phyloP scores from a whole-genome alignment of 2,113 vertebrate species.

The Coptodon bakossiorum region DNA sequence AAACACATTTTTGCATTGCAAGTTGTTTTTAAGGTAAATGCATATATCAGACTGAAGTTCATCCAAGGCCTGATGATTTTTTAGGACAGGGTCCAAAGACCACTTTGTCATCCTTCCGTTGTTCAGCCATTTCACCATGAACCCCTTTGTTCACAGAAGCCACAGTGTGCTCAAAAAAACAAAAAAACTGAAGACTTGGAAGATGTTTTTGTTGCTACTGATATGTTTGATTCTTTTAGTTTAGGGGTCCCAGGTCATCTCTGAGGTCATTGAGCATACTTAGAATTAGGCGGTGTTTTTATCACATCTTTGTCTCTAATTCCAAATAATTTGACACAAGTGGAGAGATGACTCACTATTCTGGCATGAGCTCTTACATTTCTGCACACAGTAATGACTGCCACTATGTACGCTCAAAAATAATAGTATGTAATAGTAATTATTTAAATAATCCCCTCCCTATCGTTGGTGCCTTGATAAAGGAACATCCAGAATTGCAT shows the following conservation, averaged over 20 bases:
- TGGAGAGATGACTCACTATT: not conserved
- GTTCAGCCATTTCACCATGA: too few species aligned
- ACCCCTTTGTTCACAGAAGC: too few species aligned
- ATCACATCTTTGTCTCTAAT: not conserved
- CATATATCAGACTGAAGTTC: not conserved
- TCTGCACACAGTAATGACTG: not conserved
- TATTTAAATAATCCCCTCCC: not conserved
- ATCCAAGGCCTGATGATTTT: too few species aligned
- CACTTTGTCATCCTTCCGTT: too few species aligned
- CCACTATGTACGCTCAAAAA: rapidly evolving
- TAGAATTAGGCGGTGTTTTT: rapidly evolving
- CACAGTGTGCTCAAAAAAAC: too few species aligned
- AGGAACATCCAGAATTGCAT: not conserved
- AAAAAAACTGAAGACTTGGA: too few species aligned
- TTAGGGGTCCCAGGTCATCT: not conserved
- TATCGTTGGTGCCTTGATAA: not conserved
- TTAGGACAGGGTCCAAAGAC: too few species aligned
- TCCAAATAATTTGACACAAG: not conserved
- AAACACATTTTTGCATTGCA: too few species aligned
- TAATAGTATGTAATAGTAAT: too few species aligned
- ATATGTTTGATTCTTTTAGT: not conserved
- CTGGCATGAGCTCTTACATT: not conserved
- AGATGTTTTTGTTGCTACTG: too few species aligned
- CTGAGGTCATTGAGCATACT: not conserved
- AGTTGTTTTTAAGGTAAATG: not conserved